Evolutionary conservation across 2,797 vertebrate genomes (phyloP).

Genomic region (Tragelaphus eurycerus): DNA sequence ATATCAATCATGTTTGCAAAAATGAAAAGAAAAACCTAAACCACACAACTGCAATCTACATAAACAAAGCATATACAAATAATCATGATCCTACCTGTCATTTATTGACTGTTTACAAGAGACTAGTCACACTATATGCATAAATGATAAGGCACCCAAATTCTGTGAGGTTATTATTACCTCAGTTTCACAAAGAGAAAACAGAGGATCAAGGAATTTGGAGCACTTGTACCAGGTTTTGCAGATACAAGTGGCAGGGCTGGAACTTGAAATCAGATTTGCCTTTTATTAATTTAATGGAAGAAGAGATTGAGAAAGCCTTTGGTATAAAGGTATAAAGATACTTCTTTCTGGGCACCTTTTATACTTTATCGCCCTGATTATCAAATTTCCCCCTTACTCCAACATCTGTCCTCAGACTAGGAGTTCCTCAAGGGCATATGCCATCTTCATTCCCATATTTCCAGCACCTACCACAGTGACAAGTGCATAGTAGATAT

Average conservation of each 20-base stretch:
- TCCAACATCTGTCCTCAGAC: not conserved
- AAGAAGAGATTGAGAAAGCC: not conserved
- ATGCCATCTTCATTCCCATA: not conserved
- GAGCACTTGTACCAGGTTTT: not conserved
- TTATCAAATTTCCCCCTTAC: not conserved
- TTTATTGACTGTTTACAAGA: slow-evolving; percentile 8
- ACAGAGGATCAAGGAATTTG: not conserved
- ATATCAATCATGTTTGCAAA: slow-evolving; percentile 37
- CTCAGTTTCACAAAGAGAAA: not conserved
- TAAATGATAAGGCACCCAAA: not conserved
- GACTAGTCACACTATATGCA: not conserved
- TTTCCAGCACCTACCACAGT: not conserved
- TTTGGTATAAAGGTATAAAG: not conserved
- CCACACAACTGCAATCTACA: not conserved
- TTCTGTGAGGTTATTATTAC: not conserved
- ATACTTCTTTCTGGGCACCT: not conserved
- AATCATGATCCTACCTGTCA: not conserved
- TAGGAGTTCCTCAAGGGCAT: not conserved
- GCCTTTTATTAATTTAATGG: slow-evolving; percentile 4
- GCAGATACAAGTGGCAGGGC: not conserved
- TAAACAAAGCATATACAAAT: slow-evolving; percentile 10
- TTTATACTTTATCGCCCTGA: not conserved
- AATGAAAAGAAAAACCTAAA: not conserved
- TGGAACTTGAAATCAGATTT: not conserved
- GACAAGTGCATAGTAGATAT: not conserved